Conservation (phyloP, 2,888 invertebrate species). For the Bedellia somnulentella region DNA sequence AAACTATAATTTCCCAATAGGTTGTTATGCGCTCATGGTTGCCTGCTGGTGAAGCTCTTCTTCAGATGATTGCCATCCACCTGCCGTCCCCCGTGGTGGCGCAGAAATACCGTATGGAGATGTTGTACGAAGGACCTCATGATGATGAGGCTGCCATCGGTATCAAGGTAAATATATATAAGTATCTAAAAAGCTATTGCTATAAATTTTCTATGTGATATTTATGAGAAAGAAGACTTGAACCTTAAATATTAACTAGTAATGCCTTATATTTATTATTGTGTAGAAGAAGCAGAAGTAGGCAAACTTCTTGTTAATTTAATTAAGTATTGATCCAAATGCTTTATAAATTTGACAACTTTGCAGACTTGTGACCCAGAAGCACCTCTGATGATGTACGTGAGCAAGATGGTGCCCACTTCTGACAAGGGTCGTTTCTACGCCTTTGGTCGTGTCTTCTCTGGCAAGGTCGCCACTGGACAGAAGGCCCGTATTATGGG, state of each 20-base stretch:
- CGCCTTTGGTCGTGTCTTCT: slow-evolving; percentile 99
- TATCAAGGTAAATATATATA: slow-evolving; percentile 63
- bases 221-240: too few species aligned
- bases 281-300: too few species aligned
- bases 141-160: slow-evolving; percentile 94
- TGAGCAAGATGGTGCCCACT: slow-evolving; percentile 99
- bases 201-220: too few species aligned
- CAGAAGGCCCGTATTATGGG: slow-evolving; percentile 98
- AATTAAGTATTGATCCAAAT: not conserved
- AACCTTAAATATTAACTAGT: too few species aligned
- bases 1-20: too few species aligned
- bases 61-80: slow-evolving; percentile 99
- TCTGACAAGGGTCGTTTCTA: slow-evolving; percentile 99
- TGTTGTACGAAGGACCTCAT: slow-evolving; percentile 97
- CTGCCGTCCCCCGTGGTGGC: slow-evolving; percentile 98
- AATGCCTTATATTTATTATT: too few species aligned
- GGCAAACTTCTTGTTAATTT: too few species aligned
- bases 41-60: slow-evolving; percentile 98
- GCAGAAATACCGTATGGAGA: slow-evolving; percentile 99
- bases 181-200: not conserved
- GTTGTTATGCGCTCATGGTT: slow-evolving; percentile 99
- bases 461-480: slow-evolving; percentile 89
- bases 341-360: not conserved
- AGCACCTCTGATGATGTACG: slow-evolving; percentile 99
- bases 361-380: slow-evolving; percentile 87